Conservation (phyloP, 2,113 vertebrate species). For the Lampris incognitus region DNA sequence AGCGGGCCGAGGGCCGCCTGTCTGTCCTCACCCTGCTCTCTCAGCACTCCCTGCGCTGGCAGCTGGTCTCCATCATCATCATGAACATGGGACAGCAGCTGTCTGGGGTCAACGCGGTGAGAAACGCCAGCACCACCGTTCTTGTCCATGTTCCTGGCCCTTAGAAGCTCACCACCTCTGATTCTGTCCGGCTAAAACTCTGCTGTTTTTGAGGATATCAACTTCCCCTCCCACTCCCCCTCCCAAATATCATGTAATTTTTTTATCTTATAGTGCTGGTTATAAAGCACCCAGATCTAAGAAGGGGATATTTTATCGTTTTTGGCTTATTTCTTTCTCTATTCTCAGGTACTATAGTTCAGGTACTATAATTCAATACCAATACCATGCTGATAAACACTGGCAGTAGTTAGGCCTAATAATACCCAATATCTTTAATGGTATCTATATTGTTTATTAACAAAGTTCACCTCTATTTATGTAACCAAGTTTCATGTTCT, state of each 20-base stretch:
- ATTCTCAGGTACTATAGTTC: too few relatives aligned
- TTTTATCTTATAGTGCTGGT: neutral
- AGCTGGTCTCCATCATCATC: constrained; percentile 86
- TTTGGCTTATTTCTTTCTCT: too few relatives aligned
- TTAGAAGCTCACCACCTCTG: neutral
- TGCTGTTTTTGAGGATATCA: neutral
- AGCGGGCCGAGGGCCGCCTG: constrained; percentile 84
- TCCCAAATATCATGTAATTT: neutral
- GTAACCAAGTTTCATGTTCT: neutral
- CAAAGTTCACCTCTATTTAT: neutral
- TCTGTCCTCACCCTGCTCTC: constrained; percentile 85
- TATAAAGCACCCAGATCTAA: neutral
- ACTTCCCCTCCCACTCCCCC: neutral
- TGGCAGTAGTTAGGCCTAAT: too few relatives aligned
- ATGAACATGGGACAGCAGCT: constrained; percentile 95
- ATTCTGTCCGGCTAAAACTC: neutral
- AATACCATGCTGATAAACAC: too few relatives aligned
- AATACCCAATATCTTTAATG: neutral
- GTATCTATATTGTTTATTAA: neutral
- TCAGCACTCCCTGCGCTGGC: constrained; percentile 88
- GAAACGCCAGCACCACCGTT: neutral
- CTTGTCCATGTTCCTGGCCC: neutral
- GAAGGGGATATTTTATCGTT: neutral
- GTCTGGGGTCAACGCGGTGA: constrained; percentile 90
- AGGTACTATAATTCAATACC: too few relatives aligned